These are phyloP conservation scores for Noctua janthe DNA, from an alignment of 2,888 invertebrate genomes.

Conservation along the genomic window DNA sequence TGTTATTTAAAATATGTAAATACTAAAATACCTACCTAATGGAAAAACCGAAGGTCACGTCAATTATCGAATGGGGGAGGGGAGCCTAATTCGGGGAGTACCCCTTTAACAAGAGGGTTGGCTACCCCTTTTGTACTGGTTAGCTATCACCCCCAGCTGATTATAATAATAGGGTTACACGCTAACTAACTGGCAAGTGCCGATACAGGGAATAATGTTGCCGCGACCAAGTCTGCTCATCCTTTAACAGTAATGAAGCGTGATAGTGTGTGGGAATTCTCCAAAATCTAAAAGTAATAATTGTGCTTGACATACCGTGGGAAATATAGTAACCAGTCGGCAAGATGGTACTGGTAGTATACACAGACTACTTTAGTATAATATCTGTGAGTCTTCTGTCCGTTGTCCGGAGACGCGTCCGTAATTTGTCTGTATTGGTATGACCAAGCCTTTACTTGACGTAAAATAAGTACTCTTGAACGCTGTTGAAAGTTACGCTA, in stretches of 20 bases:
- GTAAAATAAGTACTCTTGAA: background rate
- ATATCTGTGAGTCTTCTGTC: no score
- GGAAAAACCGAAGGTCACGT: constrained; percentile 28
- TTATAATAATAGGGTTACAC: constrained; percentile 46
- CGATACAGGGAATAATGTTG: constrained; percentile 8
- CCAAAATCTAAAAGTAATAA: background rate
- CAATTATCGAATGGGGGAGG: constrained; percentile 27
- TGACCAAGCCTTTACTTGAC: background rate
- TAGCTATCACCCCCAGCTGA: constrained; percentile 45
- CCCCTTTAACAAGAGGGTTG: constrained; percentile 42
- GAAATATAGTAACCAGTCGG: background rate
- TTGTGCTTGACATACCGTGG: background rate
- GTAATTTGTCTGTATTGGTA: background rate
- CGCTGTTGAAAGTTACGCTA: background rate
- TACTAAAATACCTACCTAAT: background rate
- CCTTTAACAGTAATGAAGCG: background rate
- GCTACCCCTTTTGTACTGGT: constrained; percentile 23
- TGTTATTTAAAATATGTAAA: constrained; percentile 12
- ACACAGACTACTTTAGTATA: no score
- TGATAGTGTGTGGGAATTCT: background rate
- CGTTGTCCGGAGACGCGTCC: no score
- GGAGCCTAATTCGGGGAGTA: constrained; percentile 36
- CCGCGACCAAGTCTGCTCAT: background rate
- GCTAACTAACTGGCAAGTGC: constrained; percentile 22
- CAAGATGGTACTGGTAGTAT: no score